Evolutionary conservation across 2,113 vertebrate species (phyloP).

Genomic region (Megalops atlanticus): DNA sequence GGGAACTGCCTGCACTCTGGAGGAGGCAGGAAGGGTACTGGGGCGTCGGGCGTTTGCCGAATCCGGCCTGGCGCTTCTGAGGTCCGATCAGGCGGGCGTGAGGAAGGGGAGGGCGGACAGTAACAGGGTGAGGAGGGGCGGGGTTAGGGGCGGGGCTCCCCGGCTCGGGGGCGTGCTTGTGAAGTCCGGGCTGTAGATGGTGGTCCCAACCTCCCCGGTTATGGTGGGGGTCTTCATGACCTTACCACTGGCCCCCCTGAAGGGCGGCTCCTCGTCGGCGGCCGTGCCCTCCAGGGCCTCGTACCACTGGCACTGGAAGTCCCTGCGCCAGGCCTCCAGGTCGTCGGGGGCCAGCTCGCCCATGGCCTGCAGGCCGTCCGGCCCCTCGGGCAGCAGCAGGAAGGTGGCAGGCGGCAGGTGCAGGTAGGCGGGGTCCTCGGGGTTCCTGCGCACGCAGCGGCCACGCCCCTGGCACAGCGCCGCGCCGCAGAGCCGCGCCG

Average conservation of each 20-base stretch:
- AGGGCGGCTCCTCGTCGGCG: conserved; percentile 62
- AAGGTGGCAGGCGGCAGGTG: conserved; percentile 62
- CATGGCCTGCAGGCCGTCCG: conserved; percentile 48
- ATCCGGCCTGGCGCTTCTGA: neutral
- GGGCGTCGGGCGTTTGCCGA: too few relatives aligned
- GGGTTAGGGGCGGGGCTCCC: conserved; percentile 10
- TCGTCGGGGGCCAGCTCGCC: conserved; percentile 54
- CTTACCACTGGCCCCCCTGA: conserved; percentile 44
- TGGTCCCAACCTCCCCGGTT: neutral
- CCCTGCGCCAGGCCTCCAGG: conserved; percentile 63
- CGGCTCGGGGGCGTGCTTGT: conserved; percentile 24
- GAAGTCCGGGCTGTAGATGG: neutral
- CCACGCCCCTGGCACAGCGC: conserved; percentile 73
- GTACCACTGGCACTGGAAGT: conserved; percentile 77
- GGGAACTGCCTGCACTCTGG: neutral
- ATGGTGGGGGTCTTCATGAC: conserved; percentile 49
- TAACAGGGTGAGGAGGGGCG: conserved; percentile 14
- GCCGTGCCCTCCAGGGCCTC: conserved; percentile 59
- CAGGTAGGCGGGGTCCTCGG: conserved; percentile 63
- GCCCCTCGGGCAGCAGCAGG: conserved; percentile 43
- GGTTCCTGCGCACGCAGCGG: conserved; percentile 69
- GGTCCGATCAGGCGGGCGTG: neutral
- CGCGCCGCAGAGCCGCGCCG: conserved; percentile 67
- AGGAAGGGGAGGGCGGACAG: conserved; percentile 40
- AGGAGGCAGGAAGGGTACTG: too few relatives aligned